These are phyloP conservation scores for Heloderma charlesbogerti DNA, from an alignment of 2,113 vertebrate genomes.

Conservation along the genomic window DNA sequence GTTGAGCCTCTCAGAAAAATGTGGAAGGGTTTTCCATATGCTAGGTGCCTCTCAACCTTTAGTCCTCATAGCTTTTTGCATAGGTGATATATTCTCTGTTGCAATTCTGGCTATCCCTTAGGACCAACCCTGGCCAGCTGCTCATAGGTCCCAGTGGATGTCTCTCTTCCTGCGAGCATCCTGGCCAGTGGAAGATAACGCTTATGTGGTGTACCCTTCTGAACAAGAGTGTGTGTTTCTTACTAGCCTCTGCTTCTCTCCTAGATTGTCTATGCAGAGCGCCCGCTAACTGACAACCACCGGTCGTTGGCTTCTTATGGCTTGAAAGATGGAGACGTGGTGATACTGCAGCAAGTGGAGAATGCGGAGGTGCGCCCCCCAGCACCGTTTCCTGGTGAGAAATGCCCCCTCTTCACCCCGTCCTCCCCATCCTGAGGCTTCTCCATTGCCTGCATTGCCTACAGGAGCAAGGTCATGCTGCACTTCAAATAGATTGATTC, in stretches of 20 bases:
- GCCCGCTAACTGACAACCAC: constrained; percentile 90
- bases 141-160: neutral
- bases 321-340: constrained; percentile 95
- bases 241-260: neutral
- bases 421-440: neutral
- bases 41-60: neutral
- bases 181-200: neutral
- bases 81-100: neutral
- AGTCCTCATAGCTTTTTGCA: neutral
- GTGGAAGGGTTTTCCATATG: neutral
- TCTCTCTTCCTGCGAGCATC: neutral
- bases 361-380: constrained; percentile 81
- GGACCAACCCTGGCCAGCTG: neutral
- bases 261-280: constrained; percentile 92
- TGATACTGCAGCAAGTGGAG: constrained; percentile 90
- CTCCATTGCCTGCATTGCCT: rapidly evolving
- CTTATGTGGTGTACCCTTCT: neutral
- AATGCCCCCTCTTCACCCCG: neutral
- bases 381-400: constrained; percentile 82
- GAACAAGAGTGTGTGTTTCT: neutral
- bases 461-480: neutral
- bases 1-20: neutral
- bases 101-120: neutral
- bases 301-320: constrained; percentile 94
- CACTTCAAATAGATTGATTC: neutral